phyloP scores from a whole-genome alignment of 35 echinoderm and acorn worm species.

The Chiridota heheva region DNA sequence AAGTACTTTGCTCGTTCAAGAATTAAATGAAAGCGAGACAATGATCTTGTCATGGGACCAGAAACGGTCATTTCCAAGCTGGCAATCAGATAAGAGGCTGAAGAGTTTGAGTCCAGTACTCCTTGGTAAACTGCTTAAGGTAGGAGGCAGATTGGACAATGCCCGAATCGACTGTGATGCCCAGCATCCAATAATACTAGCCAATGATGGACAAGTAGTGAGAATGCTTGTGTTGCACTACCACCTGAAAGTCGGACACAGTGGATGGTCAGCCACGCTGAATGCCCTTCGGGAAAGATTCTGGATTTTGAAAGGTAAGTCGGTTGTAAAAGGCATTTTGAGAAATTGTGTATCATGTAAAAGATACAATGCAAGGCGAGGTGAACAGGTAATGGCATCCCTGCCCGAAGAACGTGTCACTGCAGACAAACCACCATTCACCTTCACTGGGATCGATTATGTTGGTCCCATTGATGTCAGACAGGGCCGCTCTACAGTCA shows the following conservation, averaged over 20 bases:
- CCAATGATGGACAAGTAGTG: constrained; percentile 2
- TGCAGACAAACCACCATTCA: constrained; percentile 26
- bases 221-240: constrained; percentile 13
- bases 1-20: constrained; percentile 7
- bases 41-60: constrained; percentile 41
- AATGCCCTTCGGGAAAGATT: constrained; percentile 22
- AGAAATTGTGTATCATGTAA: constrained; percentile 20
- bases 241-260: constrained; percentile 24
- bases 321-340: constrained; percentile 17
- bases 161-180: constrained; percentile 35
- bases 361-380: constrained; percentile 1
- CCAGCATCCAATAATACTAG: constrained; percentile 56
- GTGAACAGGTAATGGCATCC: constrained; percentile 13
- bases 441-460: constrained; percentile 2
- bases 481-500: background rate
- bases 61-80: background rate
- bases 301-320: constrained; percentile 42
- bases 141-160: constrained; percentile 48
- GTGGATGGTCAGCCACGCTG: constrained; percentile 19
- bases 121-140: background rate
- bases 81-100: constrained; percentile 6
- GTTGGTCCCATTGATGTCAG: constrained; percentile 26
- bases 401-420: constrained; percentile 6
- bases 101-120: constrained; percentile 35
- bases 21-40: constrained; percentile 11